Evolutionary conservation across 30 jellyfish, hydroid and myxozoan species (phyloP).

Genomic region (Pseudorhiza aurosa): DNA sequence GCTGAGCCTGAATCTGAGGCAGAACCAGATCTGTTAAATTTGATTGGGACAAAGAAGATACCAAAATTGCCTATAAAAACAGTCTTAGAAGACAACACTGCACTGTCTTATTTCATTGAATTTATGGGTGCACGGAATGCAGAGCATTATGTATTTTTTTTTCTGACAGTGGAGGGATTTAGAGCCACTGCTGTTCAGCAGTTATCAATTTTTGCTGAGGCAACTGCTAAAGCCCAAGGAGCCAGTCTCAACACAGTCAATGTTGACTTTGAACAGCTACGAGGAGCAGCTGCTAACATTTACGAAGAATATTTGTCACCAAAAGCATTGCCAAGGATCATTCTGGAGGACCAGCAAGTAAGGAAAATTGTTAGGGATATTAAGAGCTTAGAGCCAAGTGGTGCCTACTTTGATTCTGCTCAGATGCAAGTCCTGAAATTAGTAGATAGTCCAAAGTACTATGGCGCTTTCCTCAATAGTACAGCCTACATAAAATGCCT

Average conservation of each 20-base stretch:
- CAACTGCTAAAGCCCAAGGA: slow-evolving; percentile 84
- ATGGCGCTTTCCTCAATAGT: slow-evolving; percentile 93
- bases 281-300: slow-evolving; percentile 94
- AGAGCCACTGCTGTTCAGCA: slow-evolving; percentile 98
- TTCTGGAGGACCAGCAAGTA: slow-evolving; percentile 92
- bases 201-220: slow-evolving; percentile 87
- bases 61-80: slow-evolving; percentile 78
- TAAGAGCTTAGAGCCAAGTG: slow-evolving; percentile 97
- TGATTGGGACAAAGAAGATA: slow-evolving; percentile 65
- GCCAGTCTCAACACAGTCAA: slow-evolving; percentile 46
- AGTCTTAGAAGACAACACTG: slow-evolving; percentile 90
- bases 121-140: slow-evolving; percentile 96
- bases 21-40: slow-evolving; percentile 70
- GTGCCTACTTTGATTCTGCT: slow-evolving; percentile 98
- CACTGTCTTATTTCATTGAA: slow-evolving; percentile 90
- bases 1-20: slow-evolving; percentile 55
- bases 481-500: slow-evolving; percentile 90
- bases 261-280: slow-evolving; percentile 87
- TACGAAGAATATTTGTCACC: slow-evolving; percentile 97
- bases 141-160: slow-evolving; percentile 91
- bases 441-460: slow-evolving; percentile 87
- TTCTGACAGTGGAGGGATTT: slow-evolving; percentile 96
- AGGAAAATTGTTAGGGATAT: slow-evolving; percentile 91
- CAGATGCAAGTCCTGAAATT: slow-evolving; percentile 96
- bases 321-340: slow-evolving; percentile 92